These are phyloP conservation scores for Chroicocephalus ridibundus DNA, from an alignment of 2,113 vertebrate genomes.

Conservation along the genomic window DNA sequence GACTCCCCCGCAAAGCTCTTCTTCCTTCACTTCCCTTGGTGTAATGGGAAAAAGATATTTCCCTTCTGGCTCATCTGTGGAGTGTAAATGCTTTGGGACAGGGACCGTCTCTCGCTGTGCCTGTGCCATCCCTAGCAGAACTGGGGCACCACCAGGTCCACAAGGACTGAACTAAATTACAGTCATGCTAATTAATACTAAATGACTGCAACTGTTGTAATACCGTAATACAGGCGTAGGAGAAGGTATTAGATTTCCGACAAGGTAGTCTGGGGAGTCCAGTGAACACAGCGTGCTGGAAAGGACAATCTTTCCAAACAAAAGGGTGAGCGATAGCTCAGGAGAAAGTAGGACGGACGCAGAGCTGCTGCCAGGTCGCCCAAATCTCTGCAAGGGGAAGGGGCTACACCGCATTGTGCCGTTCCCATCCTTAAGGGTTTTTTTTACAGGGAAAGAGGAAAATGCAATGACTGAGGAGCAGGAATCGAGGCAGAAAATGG, in stretches of 20 bases:
- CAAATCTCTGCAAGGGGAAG: background rate
- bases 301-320: background rate
- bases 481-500: background rate
- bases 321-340: background rate
- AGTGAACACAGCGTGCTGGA: background rate
- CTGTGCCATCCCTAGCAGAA: background rate
- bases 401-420: background rate
- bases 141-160: background rate
- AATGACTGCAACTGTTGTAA: background rate
- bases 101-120: background rate
- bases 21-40: background rate
- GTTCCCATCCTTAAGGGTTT: background rate
- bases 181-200: conserved; percentile 10
- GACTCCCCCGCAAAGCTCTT: background rate
- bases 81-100: background rate
- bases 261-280: background rate
- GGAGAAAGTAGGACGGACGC: background rate
- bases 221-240: background rate
- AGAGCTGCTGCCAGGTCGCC: background rate
- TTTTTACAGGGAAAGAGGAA: background rate
- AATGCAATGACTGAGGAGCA: background rate
- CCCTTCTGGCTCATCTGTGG: background rate
- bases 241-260: background rate
- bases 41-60: background rate
- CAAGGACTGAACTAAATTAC: background rate